Evolutionary conservation across 2,113 vertebrate species (phyloP), one percentile per base, ranked within the genome.

Genomic region (Sciurus niger): DNA sequence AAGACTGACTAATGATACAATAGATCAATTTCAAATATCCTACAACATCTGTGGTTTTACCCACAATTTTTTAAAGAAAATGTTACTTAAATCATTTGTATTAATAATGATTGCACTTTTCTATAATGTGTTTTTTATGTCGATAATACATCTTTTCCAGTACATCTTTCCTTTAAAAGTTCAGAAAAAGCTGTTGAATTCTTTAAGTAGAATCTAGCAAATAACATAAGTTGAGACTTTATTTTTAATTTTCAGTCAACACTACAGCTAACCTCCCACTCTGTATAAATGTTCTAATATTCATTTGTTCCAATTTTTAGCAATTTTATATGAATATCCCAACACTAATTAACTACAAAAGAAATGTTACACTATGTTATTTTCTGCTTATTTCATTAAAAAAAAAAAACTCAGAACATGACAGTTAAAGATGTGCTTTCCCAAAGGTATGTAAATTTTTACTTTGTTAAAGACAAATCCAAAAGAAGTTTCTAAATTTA

Each of bases 181-280:
- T 72, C 65, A 96, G 48, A 63, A 79, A 96, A 95, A 85, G 55
- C n/a, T 72, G 55, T 80, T 96, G 43, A 46, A 60, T 89, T 84
- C 43, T 95, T 93, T 32, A 65, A 96, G 73, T 32, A 89, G 32
- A 91, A 85, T 51, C 16, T 83, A 87, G 78, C 78, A 93, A 91
- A 93, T 65, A 92, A 11, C 40, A 60, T 77, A 96, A 96, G 46
- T 58, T 70, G 82, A 95, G 72, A 89, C 17, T 51, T 82, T 91
- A 84, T 77, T 96, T 95, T 95, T 70, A 94, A 83, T 76, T 95
- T 73, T 60, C 32, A 90, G 46, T 40, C 58, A 90, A 70, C 65
- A 90, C 25, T 72, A 67, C 40, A 94, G 60, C 28, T 82, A 95
- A 82, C 60, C 8, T 92, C 73, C 83, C 9, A 93, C 51, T 72